A percentile compares a stretch with the other conserved stretches of the same genome.
Evolutionary conservation across 2,888 invertebrate genomes (phyloP).

Genomic region (Ditula angustiorana): DNA sequence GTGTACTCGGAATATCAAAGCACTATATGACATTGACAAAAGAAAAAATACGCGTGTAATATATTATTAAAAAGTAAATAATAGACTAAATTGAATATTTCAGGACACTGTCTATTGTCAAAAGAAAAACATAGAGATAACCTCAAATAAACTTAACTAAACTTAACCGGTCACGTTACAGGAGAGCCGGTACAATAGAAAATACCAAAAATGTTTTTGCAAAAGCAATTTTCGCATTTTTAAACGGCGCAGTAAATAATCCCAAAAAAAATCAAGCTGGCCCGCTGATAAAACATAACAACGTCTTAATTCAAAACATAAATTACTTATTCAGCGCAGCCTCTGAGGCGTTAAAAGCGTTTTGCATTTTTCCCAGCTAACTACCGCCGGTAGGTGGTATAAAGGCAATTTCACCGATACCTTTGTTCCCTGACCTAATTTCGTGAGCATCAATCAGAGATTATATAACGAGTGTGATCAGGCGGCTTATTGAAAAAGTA

Average conservation of each 20-base stretch:
- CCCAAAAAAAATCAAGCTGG: constrained; percentile 27
- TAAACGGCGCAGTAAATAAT: not conserved
- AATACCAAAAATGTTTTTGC: not conserved
- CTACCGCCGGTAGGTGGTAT: constrained; percentile 24
- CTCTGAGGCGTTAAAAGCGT: constrained; percentile 35
- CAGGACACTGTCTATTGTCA: too few species aligned
- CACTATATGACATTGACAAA: too few species aligned
- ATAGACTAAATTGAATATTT: too few species aligned
- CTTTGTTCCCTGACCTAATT: constrained; percentile 49
- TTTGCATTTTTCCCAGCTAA: constrained; percentile 39
- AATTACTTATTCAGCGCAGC: constrained; percentile 37
- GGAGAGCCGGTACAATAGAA: too few species aligned
- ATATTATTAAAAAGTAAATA: too few species aligned
- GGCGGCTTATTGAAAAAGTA: not conserved
- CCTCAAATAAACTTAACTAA: too few species aligned
- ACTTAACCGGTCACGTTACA: too few species aligned
- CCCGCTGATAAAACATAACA: constrained; percentile 32
- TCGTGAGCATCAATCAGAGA: constrained; percentile 64
- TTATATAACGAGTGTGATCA: not conserved
- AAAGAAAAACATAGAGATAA: too few species aligned
- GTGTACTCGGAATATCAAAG: too few species aligned
- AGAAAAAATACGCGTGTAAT: too few species aligned
- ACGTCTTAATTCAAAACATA: constrained; percentile 39
- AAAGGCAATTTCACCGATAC: constrained; percentile 30
- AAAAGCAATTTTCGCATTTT: not conserved